Conservation (phyloP, 1,140 invertebrate genomes). For the Ips typographus region DNA sequence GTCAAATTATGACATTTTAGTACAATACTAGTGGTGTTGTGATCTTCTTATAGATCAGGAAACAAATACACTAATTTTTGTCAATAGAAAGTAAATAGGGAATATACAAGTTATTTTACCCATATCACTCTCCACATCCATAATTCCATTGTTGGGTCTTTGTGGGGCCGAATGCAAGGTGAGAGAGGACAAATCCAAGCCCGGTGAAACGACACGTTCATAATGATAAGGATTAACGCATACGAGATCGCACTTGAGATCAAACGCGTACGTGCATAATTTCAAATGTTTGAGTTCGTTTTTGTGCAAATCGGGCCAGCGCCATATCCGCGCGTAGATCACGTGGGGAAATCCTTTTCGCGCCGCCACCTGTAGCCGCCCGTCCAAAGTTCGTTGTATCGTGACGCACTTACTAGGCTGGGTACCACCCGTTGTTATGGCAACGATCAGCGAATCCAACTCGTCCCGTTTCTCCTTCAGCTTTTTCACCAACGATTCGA, state of each 20-base stretch:
- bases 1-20: no score
- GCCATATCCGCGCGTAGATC: slow-evolving; percentile 97
- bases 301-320: slow-evolving; percentile 98
- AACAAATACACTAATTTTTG: no score
- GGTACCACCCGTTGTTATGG: slow-evolving; percentile 95
- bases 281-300: slow-evolving; percentile 98
- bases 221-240: slow-evolving; percentile 99
- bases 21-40: no score
- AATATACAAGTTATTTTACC: slow-evolving; percentile 42
- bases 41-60: no score
- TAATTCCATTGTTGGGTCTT: slow-evolving; percentile 54
- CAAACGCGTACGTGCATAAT: slow-evolving; percentile 91
- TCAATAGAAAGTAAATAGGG: no score
- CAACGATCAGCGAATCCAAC: slow-evolving; percentile 93
- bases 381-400: slow-evolving; percentile 96
- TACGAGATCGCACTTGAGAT: slow-evolving; percentile 92
- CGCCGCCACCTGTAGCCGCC: slow-evolving; percentile 95
- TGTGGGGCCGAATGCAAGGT: slow-evolving; percentile 74
- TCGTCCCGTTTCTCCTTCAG: slow-evolving; percentile 97
- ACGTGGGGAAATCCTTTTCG: slow-evolving; percentile 99
- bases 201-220: slow-evolving; percentile 96
- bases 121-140: slow-evolving; percentile 75
- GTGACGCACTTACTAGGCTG: slow-evolving; percentile 99
- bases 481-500: slow-evolving; percentile 96
- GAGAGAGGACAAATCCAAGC: slow-evolving; percentile 86